These are phyloP conservation scores for Nomada lathburiana DNA, from an alignment of 2,888 invertebrate species.

Conservation along the genomic window DNA sequence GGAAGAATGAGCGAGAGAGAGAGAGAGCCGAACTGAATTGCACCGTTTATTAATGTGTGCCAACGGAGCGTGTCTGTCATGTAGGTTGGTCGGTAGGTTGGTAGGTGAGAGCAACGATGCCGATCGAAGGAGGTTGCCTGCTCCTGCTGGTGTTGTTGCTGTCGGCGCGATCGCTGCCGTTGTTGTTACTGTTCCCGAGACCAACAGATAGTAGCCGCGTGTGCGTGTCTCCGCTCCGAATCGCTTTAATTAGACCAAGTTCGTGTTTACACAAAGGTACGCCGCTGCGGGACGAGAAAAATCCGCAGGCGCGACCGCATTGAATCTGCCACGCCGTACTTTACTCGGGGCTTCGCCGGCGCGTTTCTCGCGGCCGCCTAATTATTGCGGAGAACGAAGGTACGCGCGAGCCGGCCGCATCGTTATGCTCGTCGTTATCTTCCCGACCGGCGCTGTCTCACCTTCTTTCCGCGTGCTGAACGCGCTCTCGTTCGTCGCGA, in stretches of 20 bases:
- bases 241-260: slow-evolving; percentile 80
- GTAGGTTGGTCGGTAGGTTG: slow-evolving; percentile 71
- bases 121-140: slow-evolving; percentile 60
- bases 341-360: slow-evolving; percentile 62
- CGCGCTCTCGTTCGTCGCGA: neutral
- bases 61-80: slow-evolving; percentile 78
- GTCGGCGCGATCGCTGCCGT: slow-evolving; percentile 49
- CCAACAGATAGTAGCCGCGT: slow-evolving; percentile 20
- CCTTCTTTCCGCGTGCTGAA: neutral
- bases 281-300: slow-evolving; percentile 70
- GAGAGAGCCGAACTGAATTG: slow-evolving; percentile 51
- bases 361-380: slow-evolving; percentile 32
- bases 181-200: slow-evolving; percentile 47
- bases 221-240: slow-evolving; percentile 69
- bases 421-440: neutral
- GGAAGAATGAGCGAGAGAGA: slow-evolving; percentile 10
- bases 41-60: slow-evolving; percentile 78
- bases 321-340: slow-evolving; percentile 65
- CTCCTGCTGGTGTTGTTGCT: slow-evolving; percentile 53
- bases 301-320: slow-evolving; percentile 69
- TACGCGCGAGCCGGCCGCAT: neutral
- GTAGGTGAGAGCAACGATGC: slow-evolving; percentile 68
- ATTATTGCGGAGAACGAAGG: slow-evolving; percentile 52
- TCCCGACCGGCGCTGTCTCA: neutral
- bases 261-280: slow-evolving; percentile 76